Evolutionary conservation across 1,140 invertebrate genomes (phyloP), one percentile per base, ranked within the genome.

Genomic region (Heliothis virescens): DNA sequence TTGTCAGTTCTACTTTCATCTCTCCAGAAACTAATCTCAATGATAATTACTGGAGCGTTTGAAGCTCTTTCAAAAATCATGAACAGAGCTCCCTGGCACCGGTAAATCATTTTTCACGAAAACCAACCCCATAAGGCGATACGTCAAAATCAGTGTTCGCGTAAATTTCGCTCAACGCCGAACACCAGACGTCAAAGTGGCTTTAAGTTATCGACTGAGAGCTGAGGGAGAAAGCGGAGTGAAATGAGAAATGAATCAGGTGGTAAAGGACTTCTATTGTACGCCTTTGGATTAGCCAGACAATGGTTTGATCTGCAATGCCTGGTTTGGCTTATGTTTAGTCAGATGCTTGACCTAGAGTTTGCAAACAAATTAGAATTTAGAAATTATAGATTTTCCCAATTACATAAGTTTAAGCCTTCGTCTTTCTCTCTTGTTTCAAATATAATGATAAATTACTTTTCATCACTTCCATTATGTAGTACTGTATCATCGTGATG

Each of bases 61-160:
- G 82, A 84, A 85, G 29, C 53, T 55, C 63, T 59, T 78, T 69
- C 34, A 59, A 57, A 69, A 82, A 85, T 84, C 86, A 87, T 84
- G 86, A 89, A 78, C 83, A 84, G 82, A 79, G 76, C 65, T 73
- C 52, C 63, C 75, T 80, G 85, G 83, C 82, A 82, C 79, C 76
- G 82, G 74, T 83, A 80, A 87, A 91, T 83, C 88, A 92, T 92
- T 89, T 91, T 90, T 91, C 90, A 90, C 60, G 79, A 79, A 76
- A 73, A 78, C 79, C 84, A 73, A 81, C 83, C 34, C 83, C 84
- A 86, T 82, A 90, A 89, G 90, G 83, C 89, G 87, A 91, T 91
- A 90, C 87, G 89, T 92, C 92, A 92, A 91, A 92, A 92, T 92
- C 91, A 92, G 89, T 91, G 89, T 90, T 90, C 87, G 85, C 85